phyloP scores from a whole-genome alignment of 35 echinoderm and acorn worm genomes.

The Heliocidaris erythrogramma region DNA sequence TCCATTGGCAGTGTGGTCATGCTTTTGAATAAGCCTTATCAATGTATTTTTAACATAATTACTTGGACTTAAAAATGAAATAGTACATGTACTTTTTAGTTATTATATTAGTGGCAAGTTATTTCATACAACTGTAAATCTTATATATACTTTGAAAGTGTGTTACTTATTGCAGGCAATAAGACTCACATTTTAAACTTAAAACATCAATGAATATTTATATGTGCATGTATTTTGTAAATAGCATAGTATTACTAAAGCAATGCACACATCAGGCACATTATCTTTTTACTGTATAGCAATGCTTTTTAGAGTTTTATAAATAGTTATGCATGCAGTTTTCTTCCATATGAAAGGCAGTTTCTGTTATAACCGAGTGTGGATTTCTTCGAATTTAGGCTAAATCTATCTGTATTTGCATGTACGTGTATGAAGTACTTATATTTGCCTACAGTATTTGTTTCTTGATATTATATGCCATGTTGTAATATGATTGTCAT shows the following conservation, averaged over 20 bases:
- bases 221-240: background rate
- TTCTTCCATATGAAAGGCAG: background rate
- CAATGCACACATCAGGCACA: background rate
- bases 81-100: no score
- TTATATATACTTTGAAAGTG: no score
- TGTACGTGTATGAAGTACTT: background rate
- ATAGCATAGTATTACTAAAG: background rate
- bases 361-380: background rate
- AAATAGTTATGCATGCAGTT: background rate
- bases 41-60: no score
- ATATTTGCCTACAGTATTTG: background rate
- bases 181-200: background rate
- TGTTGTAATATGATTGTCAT: background rate
- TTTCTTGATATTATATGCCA: background rate
- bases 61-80: no score
- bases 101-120: no score
- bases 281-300: background rate
- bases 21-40: no score
- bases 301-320: background rate
- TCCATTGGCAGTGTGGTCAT: no score
- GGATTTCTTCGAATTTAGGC: no score
- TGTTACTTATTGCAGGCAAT: constrained; percentile 3
- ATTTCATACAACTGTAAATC: no score
- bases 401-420: background rate
- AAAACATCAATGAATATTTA: no score